These are phyloP conservation scores for Otocyon megalotis DNA, from an alignment of 2,113 vertebrate species.

Conservation along the genomic window DNA sequence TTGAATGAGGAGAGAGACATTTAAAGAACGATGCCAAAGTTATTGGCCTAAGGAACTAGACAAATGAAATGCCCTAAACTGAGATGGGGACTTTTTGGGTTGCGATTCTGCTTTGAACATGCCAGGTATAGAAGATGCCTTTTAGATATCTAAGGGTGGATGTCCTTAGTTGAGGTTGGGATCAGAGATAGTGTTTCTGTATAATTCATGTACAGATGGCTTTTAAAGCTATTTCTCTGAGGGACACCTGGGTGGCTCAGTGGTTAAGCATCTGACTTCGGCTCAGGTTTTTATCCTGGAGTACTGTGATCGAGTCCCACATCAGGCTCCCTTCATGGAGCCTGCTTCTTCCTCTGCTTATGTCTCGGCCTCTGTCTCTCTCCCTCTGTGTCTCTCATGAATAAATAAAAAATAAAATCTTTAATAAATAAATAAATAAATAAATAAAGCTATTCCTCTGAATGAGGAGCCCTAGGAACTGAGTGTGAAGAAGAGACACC, in stretches of 20 bases:
- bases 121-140: neutral
- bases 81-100: neutral
- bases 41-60: neutral
- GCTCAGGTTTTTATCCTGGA: too few relatives aligned
- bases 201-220: neutral
- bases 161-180: neutral
- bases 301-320: too few relatives aligned
- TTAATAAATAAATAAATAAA: too few relatives aligned
- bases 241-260: neutral
- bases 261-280: too few relatives aligned
- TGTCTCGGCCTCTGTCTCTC: too few relatives aligned
- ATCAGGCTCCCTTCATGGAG: too few relatives aligned
- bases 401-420: too few relatives aligned
- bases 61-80: neutral
- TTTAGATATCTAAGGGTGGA: neutral
- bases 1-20: neutral
- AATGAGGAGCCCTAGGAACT: neutral
- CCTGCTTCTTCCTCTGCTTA: too few relatives aligned
- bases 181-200: neutral
- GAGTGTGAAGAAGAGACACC: neutral
- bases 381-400: too few relatives aligned
- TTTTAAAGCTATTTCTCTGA: neutral
- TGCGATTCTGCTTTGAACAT: neutral
- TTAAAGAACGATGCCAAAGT: neutral
- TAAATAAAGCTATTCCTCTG: neutral